Base-by-base conservation (phyloP, 2,888 invertebrate species). In the Pantelozetes paolii region DNA sequence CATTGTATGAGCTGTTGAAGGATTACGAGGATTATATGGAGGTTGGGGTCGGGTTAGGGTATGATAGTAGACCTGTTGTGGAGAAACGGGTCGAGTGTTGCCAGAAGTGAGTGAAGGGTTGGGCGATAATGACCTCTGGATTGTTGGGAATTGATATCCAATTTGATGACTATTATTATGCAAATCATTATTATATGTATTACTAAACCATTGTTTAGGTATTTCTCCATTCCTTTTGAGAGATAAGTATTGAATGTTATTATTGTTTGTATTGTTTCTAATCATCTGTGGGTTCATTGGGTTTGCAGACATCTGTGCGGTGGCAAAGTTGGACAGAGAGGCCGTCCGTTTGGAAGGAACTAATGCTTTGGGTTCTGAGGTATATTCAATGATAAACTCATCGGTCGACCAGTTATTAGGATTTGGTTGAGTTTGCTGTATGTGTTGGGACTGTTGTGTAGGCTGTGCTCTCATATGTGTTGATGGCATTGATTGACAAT, bases 371-470 rank as follows among this genome's bases (percentile, higher is more conserved):
- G 74, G 74, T 26, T 74, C 74, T 45, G 59, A 62, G 26, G 74
- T 74, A 62, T 74, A 74, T 45, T 74, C 74, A 11, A 74, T 71
- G 3, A 74, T 71, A 15, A 71, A 36, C 32, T 74, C 71, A 48
- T 74, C 74, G n/a, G 57, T 42, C 0, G 57, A 59, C 71, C 74
- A 71, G 15, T 72, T 28, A 18, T 64, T 57, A n/a, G 62, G 3
- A 11, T 62, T 62, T 62, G 62, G 32, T 30, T 62, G 62, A 30
- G 62, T 62, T 32, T 62, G 62, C 32, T 30, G 62, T 62, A 13
- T 28, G 9, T 28, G 28, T 62, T 62, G 62, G 5, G 30, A 15
- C n/a, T 62, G 57, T 15, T 48, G 48, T 48, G 6, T 8, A 11
- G 48, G 9, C 48, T 8, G 48, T 15, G 48, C 48, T 48, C 48